These are phyloP conservation scores for Sinonovacula constricta DNA, from an alignment of 1,140 invertebrate genomes.

Conservation along the genomic window DNA sequence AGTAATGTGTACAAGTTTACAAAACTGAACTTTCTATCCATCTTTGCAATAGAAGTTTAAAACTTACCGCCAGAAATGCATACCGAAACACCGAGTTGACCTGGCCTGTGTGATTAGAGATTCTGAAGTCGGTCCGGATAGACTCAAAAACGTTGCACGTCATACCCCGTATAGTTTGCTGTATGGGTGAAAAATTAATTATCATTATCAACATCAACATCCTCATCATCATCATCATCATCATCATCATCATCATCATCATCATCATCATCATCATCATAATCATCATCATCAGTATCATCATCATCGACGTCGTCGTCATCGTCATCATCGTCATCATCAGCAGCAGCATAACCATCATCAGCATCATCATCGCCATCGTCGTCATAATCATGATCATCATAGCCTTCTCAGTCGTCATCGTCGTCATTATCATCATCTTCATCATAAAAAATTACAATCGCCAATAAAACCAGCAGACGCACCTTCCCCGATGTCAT, in stretches of 20 bases:
- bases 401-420: not conserved
- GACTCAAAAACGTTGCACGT: slow-evolving; percentile 62
- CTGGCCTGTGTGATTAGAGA: slow-evolving; percentile 4
- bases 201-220: not conserved
- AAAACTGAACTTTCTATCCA: no score
- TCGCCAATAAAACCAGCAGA: not conserved
- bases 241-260: not conserved
- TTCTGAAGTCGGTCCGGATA: slow-evolving; percentile 38
- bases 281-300: not conserved
- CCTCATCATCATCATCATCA: not conserved
- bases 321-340: not conserved
- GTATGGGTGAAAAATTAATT: slow-evolving; percentile 7
- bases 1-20: no score
- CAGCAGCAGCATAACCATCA: not conserved
- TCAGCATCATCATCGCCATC: not conserved
- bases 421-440: not conserved
- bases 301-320: not conserved
- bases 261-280: not conserved
- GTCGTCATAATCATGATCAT: not conserved
- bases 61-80: slow-evolving; percentile 59
- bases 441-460: not conserved
- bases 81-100: slow-evolving; percentile 51
- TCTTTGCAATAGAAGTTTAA: no score
- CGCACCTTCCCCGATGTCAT: no score
- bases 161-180: slow-evolving; percentile 64